These are phyloP conservation scores for Holothuria scabra DNA, from an alignment of 53 echinoderm and acorn worm genomes.

Conservation along the genomic window DNA sequence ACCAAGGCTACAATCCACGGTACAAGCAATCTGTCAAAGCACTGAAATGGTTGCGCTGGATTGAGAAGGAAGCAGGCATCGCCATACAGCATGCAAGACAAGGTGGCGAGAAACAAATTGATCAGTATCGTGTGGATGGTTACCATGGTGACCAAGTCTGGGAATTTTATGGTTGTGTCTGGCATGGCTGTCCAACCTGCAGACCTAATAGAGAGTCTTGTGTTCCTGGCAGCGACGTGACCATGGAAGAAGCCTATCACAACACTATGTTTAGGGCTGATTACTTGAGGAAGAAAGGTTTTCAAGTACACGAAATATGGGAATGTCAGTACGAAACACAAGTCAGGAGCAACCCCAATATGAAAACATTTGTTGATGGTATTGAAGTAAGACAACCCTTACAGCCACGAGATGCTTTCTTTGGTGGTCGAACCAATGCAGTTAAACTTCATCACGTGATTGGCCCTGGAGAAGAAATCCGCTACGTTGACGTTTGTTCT, in stretches of 20 bases:
- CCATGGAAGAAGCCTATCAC: neutral
- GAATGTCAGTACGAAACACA: too few species aligned
- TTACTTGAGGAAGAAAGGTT: neutral
- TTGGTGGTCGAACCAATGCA: too few species aligned
- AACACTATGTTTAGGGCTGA: neutral
- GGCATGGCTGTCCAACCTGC: constrained; percentile 44
- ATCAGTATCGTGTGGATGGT: constrained; percentile 56
- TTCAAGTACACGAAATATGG: constrained; percentile 14
- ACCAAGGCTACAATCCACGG: too few species aligned
- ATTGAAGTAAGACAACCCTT: too few species aligned
- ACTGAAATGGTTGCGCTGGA: constrained; percentile 41
- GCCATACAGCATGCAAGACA: constrained; percentile 40
- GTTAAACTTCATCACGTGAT: too few species aligned
- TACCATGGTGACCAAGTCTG: constrained; percentile 28
- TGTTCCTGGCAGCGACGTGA: neutral
- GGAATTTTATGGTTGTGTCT: constrained; percentile 48
- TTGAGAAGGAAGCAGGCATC: neutral
- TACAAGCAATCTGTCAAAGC: constrained; percentile 43
- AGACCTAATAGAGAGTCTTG: neutral
- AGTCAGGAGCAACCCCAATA: too few species aligned
- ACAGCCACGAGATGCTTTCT: too few species aligned
- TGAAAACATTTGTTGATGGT: too few species aligned
- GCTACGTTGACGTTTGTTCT: too few species aligned
- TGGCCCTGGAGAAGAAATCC: too few species aligned
- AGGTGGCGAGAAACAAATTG: constrained; percentile 24